Conservation (phyloP, 2,888 invertebrate genomes). For the Zootermopsis nevadensis region DNA sequence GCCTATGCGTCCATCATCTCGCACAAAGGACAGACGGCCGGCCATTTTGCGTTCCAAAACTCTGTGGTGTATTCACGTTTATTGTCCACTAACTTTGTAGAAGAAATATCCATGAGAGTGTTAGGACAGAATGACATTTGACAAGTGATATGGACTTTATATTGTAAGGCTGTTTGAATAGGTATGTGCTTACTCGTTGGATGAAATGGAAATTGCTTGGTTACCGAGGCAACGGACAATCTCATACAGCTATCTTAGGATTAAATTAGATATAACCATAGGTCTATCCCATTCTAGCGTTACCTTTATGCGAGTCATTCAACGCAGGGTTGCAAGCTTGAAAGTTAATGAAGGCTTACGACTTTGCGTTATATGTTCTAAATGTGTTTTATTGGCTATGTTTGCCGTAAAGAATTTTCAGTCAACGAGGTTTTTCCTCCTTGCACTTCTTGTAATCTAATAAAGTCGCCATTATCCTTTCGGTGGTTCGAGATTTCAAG, state of each 20-base stretch:
- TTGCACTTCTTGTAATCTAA: not conserved
- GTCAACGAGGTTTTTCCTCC: not conserved
- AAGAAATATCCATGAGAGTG: not conserved
- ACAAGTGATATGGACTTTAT: constrained; percentile 35
- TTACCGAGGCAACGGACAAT: constrained; percentile 15
- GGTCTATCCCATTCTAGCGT: not conserved
- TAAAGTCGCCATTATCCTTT: not conserved
- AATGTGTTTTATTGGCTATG: not conserved
- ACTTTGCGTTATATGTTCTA: not conserved
- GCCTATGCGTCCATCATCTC: constrained; percentile 28
- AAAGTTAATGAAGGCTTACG: constrained; percentile 7
- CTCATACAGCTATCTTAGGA: constrained; percentile 1
- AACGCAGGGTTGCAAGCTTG: not conserved
- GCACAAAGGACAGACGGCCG: not conserved
- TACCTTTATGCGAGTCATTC: not conserved
- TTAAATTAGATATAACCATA: not conserved
- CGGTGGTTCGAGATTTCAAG: not conserved
- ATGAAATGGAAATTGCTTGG: constrained; percentile 34
- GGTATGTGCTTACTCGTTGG: not conserved
- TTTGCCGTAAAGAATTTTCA: not conserved
- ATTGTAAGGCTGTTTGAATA: constrained; percentile 2
- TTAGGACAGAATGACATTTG: constrained; percentile 22
- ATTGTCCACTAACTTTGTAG: constrained; percentile 39
- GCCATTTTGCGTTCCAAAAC: not conserved
- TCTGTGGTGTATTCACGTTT: not conserved